Evolutionary conservation across 1,140 invertebrate genomes (phyloP).

Genomic region (Lepidostoma basale): DNA sequence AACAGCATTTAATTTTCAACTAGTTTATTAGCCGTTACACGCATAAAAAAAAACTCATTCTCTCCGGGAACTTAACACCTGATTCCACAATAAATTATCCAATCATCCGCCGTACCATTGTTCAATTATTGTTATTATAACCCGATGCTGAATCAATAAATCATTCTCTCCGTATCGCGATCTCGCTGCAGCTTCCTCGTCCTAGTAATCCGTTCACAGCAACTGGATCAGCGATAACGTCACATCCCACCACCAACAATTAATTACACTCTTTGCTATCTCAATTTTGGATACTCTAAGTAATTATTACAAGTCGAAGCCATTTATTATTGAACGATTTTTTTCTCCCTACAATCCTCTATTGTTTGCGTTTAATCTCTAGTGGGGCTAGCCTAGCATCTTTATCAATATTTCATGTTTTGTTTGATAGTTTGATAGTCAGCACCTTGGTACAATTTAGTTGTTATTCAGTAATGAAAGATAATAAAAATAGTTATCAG

Average conservation of each 20-base stretch:
- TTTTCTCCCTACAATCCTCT: too few relatives aligned
- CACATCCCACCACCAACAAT: not conserved
- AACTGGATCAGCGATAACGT: slow-evolving; percentile 7
- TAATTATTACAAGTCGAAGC: slow-evolving; percentile 25
- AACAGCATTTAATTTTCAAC: too few relatives aligned
- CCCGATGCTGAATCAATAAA: slow-evolving; percentile 9
- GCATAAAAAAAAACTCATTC: too few relatives aligned
- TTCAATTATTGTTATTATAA: slow-evolving; percentile 24
- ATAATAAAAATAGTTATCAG: too few relatives aligned
- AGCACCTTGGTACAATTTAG: too few relatives aligned
- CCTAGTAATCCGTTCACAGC: not conserved
- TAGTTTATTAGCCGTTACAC: too few relatives aligned
- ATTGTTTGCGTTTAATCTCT: too few relatives aligned
- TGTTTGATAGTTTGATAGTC: too few relatives aligned
- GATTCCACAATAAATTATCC: slow-evolving; percentile 1
- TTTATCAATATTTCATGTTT: too few relatives aligned
- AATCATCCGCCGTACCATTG: slow-evolving; percentile 5
- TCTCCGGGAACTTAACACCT: not conserved
- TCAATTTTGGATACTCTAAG: slow-evolving; percentile 19
- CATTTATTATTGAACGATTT: not conserved
- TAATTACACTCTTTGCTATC: slow-evolving; percentile 19
- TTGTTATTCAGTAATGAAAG: too few relatives aligned
- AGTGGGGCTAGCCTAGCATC: too few relatives aligned
- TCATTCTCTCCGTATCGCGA: slow-evolving; percentile 7
- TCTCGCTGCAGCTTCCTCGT: slow-evolving; percentile 4